A percentile compares a stretch with the other conserved stretches of the same genome.
phyloP scores from a whole-genome alignment of 2,113 vertebrate species.

The Pitta sordida region DNA sequence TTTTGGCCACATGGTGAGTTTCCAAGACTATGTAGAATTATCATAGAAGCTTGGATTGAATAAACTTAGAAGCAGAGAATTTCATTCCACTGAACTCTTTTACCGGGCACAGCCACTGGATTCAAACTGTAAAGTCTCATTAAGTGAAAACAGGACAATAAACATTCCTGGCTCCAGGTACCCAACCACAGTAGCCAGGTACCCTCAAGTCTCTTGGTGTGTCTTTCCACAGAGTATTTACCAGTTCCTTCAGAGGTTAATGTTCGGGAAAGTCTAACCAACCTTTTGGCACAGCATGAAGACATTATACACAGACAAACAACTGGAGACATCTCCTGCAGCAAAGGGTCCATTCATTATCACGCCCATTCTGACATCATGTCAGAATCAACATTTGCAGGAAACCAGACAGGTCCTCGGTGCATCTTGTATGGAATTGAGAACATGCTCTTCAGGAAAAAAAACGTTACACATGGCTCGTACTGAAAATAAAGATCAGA shows the following conservation, averaged over 20 bases:
- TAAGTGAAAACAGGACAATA: not conserved
- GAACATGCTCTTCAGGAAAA: not conserved
- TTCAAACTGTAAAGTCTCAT: not conserved
- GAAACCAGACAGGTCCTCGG: not conserved
- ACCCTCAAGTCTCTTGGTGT: not conserved
- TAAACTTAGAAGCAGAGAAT: not conserved
- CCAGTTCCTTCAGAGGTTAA: not conserved
- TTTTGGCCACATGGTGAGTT: not conserved
- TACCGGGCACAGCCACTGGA: not conserved
- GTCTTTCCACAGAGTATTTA: not conserved
- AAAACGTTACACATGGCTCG: not conserved
- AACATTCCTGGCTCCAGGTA: not conserved
- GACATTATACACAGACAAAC: not conserved
- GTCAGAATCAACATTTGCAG: not conserved
- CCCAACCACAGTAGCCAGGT: not conserved
- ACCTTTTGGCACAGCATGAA: not conserved
- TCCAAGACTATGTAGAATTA: not conserved
- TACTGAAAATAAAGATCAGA: not conserved
- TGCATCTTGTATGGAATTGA: not conserved
- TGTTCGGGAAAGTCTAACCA: not conserved
- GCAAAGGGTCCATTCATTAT: not conserved
- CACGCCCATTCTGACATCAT: not conserved
- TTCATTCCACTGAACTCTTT: not conserved
- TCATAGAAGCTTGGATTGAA: not conserved
- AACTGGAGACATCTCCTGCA: not conserved